These are phyloP conservation scores for Neotoxoptera formosana DNA, from an alignment of 1,140 invertebrate species.

Conservation along the genomic window DNA sequence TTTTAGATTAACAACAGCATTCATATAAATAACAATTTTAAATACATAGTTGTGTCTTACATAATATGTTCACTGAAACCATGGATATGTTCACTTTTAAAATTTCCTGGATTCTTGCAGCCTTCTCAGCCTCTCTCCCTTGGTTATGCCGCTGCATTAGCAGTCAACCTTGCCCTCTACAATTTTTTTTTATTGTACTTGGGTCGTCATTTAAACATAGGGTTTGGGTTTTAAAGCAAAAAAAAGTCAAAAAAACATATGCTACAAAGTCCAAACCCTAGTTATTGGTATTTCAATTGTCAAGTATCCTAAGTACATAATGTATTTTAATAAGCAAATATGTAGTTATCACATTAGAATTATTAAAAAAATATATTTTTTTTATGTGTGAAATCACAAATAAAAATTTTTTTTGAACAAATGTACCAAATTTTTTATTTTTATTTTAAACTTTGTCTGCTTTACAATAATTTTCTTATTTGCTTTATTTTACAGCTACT, in stretches of 20 bases:
- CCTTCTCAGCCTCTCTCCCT: neutral
- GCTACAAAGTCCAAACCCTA: neutral
- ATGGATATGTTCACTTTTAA: neutral
- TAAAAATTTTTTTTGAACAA: neutral
- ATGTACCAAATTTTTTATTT: neutral
- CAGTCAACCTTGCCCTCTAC: neutral
- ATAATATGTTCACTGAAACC: neutral
- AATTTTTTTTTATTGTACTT: neutral
- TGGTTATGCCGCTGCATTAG: neutral
- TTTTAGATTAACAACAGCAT: neutral
- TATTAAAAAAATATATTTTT: neutral
- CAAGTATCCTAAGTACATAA: too few species aligned
- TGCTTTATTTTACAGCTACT: conserved; percentile 72
- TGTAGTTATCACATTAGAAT: neutral
- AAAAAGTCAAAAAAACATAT: neutral
- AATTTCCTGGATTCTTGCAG: neutral
- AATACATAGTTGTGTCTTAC: neutral
- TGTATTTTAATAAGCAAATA: neutral
- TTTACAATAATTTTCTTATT: conserved; percentile 23
- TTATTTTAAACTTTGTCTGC: neutral
- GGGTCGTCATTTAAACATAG: neutral
- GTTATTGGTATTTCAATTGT: neutral
- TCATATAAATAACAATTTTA: neutral
- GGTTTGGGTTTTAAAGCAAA: neutral
- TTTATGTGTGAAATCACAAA: neutral